Evolutionary conservation across 2,113 vertebrate species (phyloP).

Genomic region (Syngnathus scovelli): DNA sequence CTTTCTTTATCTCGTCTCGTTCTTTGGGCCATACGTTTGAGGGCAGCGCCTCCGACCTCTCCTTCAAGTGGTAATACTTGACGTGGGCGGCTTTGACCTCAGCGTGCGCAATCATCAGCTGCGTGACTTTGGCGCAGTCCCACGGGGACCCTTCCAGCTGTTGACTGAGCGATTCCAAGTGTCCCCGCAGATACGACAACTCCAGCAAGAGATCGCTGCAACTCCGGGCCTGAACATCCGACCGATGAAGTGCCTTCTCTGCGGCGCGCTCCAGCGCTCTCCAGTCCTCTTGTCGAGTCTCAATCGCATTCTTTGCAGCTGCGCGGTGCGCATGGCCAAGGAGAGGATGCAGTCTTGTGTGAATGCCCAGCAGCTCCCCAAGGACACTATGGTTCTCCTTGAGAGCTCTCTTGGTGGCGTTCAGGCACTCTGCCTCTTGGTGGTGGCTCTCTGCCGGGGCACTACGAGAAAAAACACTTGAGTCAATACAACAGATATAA

Average conservation of each 20-base stretch:
- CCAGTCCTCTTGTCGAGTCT: slow-evolving; percentile 73
- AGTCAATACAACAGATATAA: background rate
- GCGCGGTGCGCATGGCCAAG: slow-evolving; percentile 71
- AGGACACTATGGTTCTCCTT: slow-evolving; percentile 70
- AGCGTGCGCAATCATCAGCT: slow-evolving; percentile 60
- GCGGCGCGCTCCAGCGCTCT: slow-evolving; percentile 64
- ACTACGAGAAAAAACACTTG: slow-evolving; percentile 32
- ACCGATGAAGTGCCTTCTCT: slow-evolving; percentile 66
- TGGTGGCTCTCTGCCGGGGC: slow-evolving; percentile 66
- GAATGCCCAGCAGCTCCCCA: slow-evolving; percentile 63
- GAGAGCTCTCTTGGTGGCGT: slow-evolving; percentile 65
- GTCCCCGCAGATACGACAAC: slow-evolving; percentile 58
- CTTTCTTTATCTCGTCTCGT: slow-evolving; percentile 62
- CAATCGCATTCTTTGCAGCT: slow-evolving; percentile 64
- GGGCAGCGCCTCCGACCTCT: slow-evolving; percentile 64
- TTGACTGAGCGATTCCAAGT: slow-evolving; percentile 65
- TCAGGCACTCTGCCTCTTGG: slow-evolving; percentile 70
- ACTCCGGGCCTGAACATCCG: slow-evolving; percentile 55
- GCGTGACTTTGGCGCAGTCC: slow-evolving; percentile 50
- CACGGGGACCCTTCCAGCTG: slow-evolving; percentile 28
- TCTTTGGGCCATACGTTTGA: slow-evolving; percentile 73
- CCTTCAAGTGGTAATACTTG: slow-evolving; percentile 64
- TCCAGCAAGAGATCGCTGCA: slow-evolving; percentile 61
- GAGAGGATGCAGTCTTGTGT: slow-evolving; percentile 57
- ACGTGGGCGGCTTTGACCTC: slow-evolving; percentile 71